Base-by-base conservation (phyloP, 2,888 invertebrate species). In the Biston betularia region DNA sequence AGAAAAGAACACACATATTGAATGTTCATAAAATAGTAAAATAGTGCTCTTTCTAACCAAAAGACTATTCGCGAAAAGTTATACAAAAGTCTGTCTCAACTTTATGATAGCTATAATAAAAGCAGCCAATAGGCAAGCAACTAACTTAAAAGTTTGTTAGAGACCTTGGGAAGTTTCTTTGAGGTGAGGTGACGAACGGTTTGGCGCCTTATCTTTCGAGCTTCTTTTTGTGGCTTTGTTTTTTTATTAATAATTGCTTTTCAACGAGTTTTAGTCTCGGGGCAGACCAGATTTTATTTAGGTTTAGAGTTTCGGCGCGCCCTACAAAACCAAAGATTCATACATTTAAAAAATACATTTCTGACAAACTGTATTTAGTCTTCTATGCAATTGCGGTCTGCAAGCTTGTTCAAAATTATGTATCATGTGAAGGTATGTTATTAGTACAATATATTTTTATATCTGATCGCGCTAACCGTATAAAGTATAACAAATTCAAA, bases 101-200 rank as follows among this genome's bases (percentile, higher is more conserved):
- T 57, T 57, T 52, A 57, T 46, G 52, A 57, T 63, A 57, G 45
- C 45, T 44, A 63, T 15, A 56, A 44, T 50, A 56, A 55, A 63
- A 50, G 55, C 56, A 50, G 34, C 11, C 45, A 56, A 44, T 63
- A 56, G 34, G 35, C 45, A 56, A 44, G 34, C 35, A 56, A 42
- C 9, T 45, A 45, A 42, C 56, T 57, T 58, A 44, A 44, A 54
- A 53, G 44, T 64, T 64, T 53, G 35, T 58, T 33, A 14, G 46
- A 56, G 46, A 53, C 50, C 56, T 56, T 44, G 9, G 15, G 34
- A 44, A 55, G 40, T 48, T 63, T 44, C 35, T 15, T 45, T 59
- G 42, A 53, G 54, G 53, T 64, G 54, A 44, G 24, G 52, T 57
- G 57, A 50, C 15, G 53, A 64, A 53, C 52, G 58, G 53, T 58